Percentiles rank a stretch among this genome's conserved stretches.
Conservation (phyloP, 2,113 vertebrate genomes). For the Misgurnus anguillicaudatus region DNA sequence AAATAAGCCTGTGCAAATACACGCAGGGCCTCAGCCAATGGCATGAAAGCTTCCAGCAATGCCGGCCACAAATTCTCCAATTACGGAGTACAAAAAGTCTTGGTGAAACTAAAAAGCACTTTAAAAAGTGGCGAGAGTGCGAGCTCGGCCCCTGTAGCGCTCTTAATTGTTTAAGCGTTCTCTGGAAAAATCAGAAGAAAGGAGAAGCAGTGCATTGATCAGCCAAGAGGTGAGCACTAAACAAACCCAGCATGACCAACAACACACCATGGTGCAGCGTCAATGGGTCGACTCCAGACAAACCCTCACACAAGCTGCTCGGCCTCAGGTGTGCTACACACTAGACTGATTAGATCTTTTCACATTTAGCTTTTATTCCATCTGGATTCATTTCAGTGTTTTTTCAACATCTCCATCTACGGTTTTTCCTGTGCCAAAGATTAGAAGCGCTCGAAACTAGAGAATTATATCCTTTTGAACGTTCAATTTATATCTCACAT, state of each 20-base stretch:
- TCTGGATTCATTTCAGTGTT: background rate
- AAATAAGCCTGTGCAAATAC: background rate
- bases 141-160: background rate
- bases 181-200: slow-evolving; percentile 52
- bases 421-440: slow-evolving; percentile 14
- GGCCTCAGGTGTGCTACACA: slow-evolving; percentile 23
- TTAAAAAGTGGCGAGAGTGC: slow-evolving; percentile 13
- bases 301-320: slow-evolving; percentile 29
- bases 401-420: slow-evolving; percentile 18
- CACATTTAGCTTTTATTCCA: slow-evolving; percentile 30
- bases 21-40: slow-evolving; percentile 7
- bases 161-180: background rate
- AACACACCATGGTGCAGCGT: slow-evolving; percentile 16
- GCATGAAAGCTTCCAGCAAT: background rate
- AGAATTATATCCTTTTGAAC: too few relatives aligned
- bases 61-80: background rate
- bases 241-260: slow-evolving; percentile 53
- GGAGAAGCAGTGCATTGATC: slow-evolving; percentile 48
- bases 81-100: background rate
- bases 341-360: slow-evolving; percentile 43
- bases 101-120: background rate
- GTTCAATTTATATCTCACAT: too few relatives aligned
- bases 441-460: too few relatives aligned
- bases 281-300: slow-evolving; percentile 35
- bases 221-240: slow-evolving; percentile 36